Percentiles rank a stretch among this genome's conserved stretches.
Conservation (phyloP, 2,113 vertebrate species). For the Ploceus nigricollis region DNA sequence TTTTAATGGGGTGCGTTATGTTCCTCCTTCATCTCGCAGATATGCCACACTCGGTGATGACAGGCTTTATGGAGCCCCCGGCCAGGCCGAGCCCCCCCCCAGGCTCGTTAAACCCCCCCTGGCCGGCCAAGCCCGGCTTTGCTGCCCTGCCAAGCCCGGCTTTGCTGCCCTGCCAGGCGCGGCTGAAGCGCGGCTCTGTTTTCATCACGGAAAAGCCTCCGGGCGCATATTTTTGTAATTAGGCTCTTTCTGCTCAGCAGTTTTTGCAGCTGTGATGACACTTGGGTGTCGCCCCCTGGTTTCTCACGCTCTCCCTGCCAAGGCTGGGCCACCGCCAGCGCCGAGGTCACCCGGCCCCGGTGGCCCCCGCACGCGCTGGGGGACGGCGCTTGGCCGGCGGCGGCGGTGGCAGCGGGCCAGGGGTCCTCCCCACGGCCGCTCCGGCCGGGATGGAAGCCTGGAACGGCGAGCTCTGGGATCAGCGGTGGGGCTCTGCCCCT, state of each 20-base stretch:
- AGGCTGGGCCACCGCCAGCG: constrained; percentile 80
- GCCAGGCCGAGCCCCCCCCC: not conserved
- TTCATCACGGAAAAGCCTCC: constrained; percentile 78
- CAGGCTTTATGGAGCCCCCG: not conserved
- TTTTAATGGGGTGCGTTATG: constrained; percentile 27
- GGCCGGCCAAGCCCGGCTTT: not conserved
- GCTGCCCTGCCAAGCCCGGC: constrained; percentile 21
- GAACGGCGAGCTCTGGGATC: not conserved
- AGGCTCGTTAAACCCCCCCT: constrained; percentile 66
- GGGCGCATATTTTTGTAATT: constrained; percentile 91
- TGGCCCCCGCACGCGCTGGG: constrained; percentile 67
- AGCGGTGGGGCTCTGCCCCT: not conserved
- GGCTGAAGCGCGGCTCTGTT: constrained; percentile 79
- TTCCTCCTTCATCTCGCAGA: constrained; percentile 20
- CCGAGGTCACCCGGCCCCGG: constrained; percentile 68
- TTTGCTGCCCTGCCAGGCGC: constrained; percentile 47
- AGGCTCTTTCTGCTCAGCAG: constrained; percentile 85
- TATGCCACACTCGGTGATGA: constrained; percentile 22
- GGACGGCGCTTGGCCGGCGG: constrained; percentile 22
- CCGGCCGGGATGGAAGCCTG: not conserved
- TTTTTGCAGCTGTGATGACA: constrained; percentile 93
- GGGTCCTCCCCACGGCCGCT: constrained; percentile 50
- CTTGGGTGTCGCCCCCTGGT: constrained; percentile 86
- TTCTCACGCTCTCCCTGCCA: constrained; percentile 90
- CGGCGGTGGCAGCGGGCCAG: constrained; percentile 42